Evolutionary conservation across 2,113 vertebrate genomes (phyloP), one percentile per base, ranked within the genome.

Genomic region (Actenoides lindsayi): DNA sequence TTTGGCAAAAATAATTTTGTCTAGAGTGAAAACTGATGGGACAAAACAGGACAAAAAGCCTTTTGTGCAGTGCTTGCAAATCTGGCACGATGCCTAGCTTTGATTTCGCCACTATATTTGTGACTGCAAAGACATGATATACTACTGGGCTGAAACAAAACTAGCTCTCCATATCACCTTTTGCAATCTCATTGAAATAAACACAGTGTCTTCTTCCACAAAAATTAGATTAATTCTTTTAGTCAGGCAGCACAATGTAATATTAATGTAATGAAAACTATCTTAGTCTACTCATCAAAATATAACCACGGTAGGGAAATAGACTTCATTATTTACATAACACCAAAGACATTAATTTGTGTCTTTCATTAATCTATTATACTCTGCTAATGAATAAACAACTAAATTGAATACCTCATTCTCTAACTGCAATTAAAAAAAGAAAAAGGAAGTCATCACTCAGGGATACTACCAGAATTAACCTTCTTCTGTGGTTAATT

Each of bases 251-350:
- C 17, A 31, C 33, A 41, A 51, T 90, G 35, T 17, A 92, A 88
- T 83, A 90, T 86, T 78, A 14, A 51, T 83, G 42, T 71, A 87
- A 92, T 82, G 46, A 95, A 86, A 83, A 80, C 35, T 73, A 75
- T 50, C 75, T 90, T 42, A 42, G 54, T 77, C 67, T 80, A 30
- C 41, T 86, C 67, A 83, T 90, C 35, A 83, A 68, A 89, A 75
- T 46, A 13, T 37, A 69, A 25, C 73, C 78, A 37, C 2, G 3
- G 28, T 10, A 57, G 44, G n/a, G 17, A 91, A 80, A 81, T 31
- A 84, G 25, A 56, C 28, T 79, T 88, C 24, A 35, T 87, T 94
- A 87, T 93, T 96, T 94, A 91, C 65, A 37, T 86, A 94, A 77
- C 33, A 68, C 16, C 1, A 0, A 84, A 92, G 46, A 84, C 13